Evolutionary conservation across 2,888 invertebrate species (phyloP).

Genomic region (Heliothis peltigera): DNA sequence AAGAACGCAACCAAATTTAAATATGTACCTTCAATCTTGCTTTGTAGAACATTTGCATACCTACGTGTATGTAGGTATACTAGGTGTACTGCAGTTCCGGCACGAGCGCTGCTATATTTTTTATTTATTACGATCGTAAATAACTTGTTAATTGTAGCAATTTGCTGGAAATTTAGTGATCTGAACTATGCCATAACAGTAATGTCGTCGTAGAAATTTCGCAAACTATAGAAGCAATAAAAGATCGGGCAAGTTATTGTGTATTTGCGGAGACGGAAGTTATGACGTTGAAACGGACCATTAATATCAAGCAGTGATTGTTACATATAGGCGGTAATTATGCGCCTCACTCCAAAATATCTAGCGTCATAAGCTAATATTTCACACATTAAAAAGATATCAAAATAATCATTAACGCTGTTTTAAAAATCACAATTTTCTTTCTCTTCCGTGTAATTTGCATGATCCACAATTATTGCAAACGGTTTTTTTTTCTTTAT

Average conservation of each 20-base stretch:
- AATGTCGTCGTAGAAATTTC: slow-evolving; percentile 16
- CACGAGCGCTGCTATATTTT: no score
- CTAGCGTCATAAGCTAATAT: no score
- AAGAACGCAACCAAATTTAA: background rate
- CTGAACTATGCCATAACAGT: background rate
- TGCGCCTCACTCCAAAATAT: slow-evolving; percentile 12
- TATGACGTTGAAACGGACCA: slow-evolving; percentile 40
- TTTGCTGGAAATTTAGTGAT: background rate
- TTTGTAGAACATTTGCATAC: background rate
- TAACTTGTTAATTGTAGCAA: no score
- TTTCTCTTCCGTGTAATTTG: background rate
- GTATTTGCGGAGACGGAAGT: slow-evolving; percentile 44
- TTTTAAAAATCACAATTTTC: background rate
- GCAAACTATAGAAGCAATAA: slow-evolving; percentile 17
- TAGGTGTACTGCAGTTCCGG: background rate
- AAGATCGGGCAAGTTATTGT: slow-evolving; percentile 15
- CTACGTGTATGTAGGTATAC: background rate
- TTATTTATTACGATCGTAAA: no score
- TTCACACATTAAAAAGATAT: no score
- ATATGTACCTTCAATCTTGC: background rate
- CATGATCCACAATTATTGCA: background rate
- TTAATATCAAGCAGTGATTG: slow-evolving; percentile 40
- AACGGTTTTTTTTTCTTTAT: slow-evolving; percentile 7
- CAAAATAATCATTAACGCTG: no score
- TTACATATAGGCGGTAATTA: slow-evolving; percentile 22